Base-by-base conservation (phyloP, 2,113 vertebrate species). In the Notothenia rossii region DNA sequence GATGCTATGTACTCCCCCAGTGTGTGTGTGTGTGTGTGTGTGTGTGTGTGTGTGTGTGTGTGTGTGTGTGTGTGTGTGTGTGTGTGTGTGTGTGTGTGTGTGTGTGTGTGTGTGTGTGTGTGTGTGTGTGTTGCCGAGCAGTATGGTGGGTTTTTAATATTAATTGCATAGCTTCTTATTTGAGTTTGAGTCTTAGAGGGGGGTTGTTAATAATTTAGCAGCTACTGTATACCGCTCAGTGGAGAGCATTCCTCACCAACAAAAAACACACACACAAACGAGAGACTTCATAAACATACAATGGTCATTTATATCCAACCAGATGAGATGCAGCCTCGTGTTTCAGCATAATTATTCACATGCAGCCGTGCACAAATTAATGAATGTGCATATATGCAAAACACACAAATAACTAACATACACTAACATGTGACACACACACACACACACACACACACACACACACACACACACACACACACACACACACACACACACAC, bases 131-230 rank as follows among this genome's bases (percentile, higher is more conserved):
- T n/a, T n/a, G n/a, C n/a, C n/a, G n/a, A n/a, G n/a, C n/a, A n/a
- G n/a, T n/a, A n/a, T 20, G 14, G 7, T 55, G 43, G 56, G 82
- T 58, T 81, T 89, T 83, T 88, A 86, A 92, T 93, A 88, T 89
- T 93, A 90, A 93, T 92, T 92, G 79, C 85, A 86, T 55, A 66
- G 69, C 75, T 84, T 87, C 83, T 85, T 91, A 84, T 90, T 90
- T 85, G 62, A 88, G 80, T 79, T 82, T 82, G 64, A 75, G 75
- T 83, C 59, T 63, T 81, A 76, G 58, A 87, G 86, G 84, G 46
- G 22, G 65, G 49, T 7, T 25, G 84, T 94, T 86, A 93, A 93
- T 94, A 88, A 93, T 93, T 92, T 81, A 94, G 72, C 73, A 82
- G 80, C 66, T 50, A 70, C 81, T 88, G 84, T 46, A 63, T 40